Evolutionary conservation across 1,140 invertebrate genomes (phyloP).

Genomic region (Rhyacophila brunnea): DNA sequence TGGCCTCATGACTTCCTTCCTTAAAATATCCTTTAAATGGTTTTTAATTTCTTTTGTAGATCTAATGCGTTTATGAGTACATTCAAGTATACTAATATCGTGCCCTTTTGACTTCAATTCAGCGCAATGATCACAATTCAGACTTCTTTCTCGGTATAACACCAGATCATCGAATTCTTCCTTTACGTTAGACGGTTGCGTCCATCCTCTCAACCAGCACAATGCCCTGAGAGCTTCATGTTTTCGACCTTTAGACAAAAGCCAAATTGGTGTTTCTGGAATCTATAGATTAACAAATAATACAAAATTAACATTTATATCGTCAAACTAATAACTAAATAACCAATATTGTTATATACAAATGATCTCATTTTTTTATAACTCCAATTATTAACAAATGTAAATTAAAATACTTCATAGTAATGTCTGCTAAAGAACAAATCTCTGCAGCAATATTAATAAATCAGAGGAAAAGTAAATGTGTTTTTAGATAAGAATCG

Average conservation of each 20-base stretch:
- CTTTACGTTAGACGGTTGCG: conserved; percentile 44
- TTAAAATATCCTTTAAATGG: conserved; percentile 42
- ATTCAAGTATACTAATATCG: background rate
- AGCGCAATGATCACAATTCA: conserved; percentile 38
- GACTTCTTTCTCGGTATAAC: conserved; percentile 41
- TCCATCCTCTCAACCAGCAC: conserved; percentile 55
- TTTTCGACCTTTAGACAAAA: conserved; percentile 51
- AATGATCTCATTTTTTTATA: too few relatives aligned
- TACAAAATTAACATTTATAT: too few relatives aligned
- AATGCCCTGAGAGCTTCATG: conserved; percentile 52
- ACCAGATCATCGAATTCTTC: conserved; percentile 49
- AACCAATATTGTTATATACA: too few relatives aligned
- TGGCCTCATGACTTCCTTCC: conserved; percentile 53
- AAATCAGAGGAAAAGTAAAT: too few relatives aligned
- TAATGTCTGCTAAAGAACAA: too few relatives aligned
- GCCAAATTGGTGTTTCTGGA: conserved; percentile 68
- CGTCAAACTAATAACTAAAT: too few relatives aligned
- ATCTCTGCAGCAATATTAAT: too few relatives aligned
- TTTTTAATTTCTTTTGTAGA: conserved; percentile 9
- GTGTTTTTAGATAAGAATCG: too few relatives aligned
- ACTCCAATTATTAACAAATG: too few relatives aligned
- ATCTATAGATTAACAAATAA: too few relatives aligned
- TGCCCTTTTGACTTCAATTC: background rate
- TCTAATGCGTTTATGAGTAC: conserved; percentile 8
- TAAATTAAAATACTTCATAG: too few relatives aligned